Evolutionary conservation across 2,797 vertebrate species (phyloP).

Genomic region (Brachyalestes nurse): DNA sequence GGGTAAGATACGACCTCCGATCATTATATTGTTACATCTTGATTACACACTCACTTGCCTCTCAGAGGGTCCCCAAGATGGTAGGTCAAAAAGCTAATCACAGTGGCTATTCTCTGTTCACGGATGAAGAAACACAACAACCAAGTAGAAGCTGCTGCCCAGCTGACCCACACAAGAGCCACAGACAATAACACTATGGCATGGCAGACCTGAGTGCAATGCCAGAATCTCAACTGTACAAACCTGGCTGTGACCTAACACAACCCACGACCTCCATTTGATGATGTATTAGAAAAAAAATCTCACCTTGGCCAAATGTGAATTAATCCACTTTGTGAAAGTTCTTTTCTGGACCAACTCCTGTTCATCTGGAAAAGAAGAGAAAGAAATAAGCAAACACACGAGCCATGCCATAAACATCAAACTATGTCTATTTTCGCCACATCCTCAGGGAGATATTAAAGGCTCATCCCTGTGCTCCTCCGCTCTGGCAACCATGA

Average conservation of each 20-base stretch:
- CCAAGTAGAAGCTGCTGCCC: neutral
- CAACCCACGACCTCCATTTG: neutral
- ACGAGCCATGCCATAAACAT: conserved; percentile 1
- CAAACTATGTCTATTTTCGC: neutral
- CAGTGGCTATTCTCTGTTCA: conserved; percentile 43
- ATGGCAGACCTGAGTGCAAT: neutral
- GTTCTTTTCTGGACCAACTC: conserved; percentile 97
- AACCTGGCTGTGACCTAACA: neutral
- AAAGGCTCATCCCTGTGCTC: neutral
- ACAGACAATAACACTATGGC: no score
- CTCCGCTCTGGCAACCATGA: conserved; percentile 23
- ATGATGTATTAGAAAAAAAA: neutral
- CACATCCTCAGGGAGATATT: conserved; percentile 17
- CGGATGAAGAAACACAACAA: conserved; percentile 44
- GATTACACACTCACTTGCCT: conserved; percentile 38
- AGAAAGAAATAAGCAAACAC: conserved; percentile 45
- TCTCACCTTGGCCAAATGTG: conserved; percentile 93
- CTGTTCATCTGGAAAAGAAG: conserved; percentile 88
- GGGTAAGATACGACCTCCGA: conserved; percentile 34
- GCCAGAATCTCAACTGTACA: neutral
- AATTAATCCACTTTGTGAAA: conserved; percentile 99
- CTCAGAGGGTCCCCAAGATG: conserved; percentile 42
- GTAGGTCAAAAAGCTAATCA: conserved; percentile 51
- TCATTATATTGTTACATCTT: conserved; percentile 34
- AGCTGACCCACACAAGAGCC: neutral